Evolutionary conservation across 2,888 invertebrate genomes (phyloP), one percentile per base, ranked within the genome.

Genomic region (Sisyra terminalis): DNA sequence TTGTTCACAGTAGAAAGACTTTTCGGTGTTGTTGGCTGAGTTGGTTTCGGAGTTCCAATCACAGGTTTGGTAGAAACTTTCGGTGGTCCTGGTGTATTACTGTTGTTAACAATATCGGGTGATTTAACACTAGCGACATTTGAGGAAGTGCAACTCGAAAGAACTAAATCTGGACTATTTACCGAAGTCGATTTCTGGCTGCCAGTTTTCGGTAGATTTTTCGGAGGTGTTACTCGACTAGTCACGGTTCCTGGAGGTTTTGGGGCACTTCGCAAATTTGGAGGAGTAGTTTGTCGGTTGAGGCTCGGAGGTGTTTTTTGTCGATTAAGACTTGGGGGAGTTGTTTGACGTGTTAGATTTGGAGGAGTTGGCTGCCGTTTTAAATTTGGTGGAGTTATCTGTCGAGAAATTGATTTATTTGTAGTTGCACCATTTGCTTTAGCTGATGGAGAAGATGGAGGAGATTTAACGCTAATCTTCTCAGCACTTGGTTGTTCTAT

Each of bases 81-180:
- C 14, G 42, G 14, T 42, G 41, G 45, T 52, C 58, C 42, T 56
- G 56, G 4, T 46, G 46, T 48, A n/a, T 50, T 46, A 44, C 52
- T 53, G 49, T 66, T 67, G 44, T 69, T 73, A 16, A 75, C 63
- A n/a, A 75, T 70, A 51, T 74, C 75, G 0, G 75, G 74, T 0
- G 76, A 70, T 57, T 78, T 76, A 1, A 65, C 59, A 14, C 63
- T 64, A 41, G 59, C 55, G 18, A 67, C 51, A n/a, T 47, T 66
- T 0, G 61, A 60, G n/a, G 65, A 61, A 1, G 73, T 73, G 54
- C 81, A 81, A 52, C 80, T 80, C 0, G 78, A 78, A 24, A 24
- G 24, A 3, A 81, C 80, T 24, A 82, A 58, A 54, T 82, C 81
- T 0, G 81, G 81, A 56, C 78, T 79, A 52, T 79, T 80, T 29